Evolutionary conservation across 2,888 invertebrate species (phyloP), one percentile per base, ranked within the genome.

Genomic region (Microchrysa polita): DNA sequence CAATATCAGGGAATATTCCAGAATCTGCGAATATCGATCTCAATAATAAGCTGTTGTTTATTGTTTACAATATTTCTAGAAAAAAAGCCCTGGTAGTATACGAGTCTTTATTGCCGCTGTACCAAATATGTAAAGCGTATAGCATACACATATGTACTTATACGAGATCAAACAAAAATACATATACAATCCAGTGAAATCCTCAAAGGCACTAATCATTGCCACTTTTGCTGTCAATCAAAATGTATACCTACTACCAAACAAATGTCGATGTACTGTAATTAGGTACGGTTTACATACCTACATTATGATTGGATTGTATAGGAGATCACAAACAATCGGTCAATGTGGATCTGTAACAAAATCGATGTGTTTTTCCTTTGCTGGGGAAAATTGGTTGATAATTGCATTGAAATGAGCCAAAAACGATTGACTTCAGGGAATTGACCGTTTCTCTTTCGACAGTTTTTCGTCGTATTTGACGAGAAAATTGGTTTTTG

Each of bases 191-290:
- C 59, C 16, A 14, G 42, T 16, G n/a, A 44, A 65, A 67, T 27
- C 57, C 23, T 69, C 57, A 55, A 48, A 20, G 42, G 14, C 20
- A 40, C 57, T 69, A 69, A 69, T 60, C 34, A 52, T n/a, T 42
- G 18, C 74, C 74, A 74, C 67, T 74, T 74, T 59, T 34, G 23
- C 72, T 74, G 74, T 74, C 74, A 74, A 74, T 74, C 74, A 74
- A 74, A n/a, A 48, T 40, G 52, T 57, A n/a, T n/a, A 69, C 67
- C 72, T 57, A n/a, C n/a, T n/a, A 69, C 67, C 72, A 72, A 73
- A 67, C 72, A 72, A 73, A 67, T 72, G 72, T 74, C 74, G 74
- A 74, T 65, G 72, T 67, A 42, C 53, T 67, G 57, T 69, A 69
- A 69, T 69, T 69, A 69, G 57, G 57, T 20, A 57, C 55, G 20